Percentiles rank a stretch among this genome's conserved stretches.
These are phyloP conservation scores for Pristionchus mayeri DNA, from an alignment of 2,888 invertebrate genomes.

Conservation along the genomic window DNA sequence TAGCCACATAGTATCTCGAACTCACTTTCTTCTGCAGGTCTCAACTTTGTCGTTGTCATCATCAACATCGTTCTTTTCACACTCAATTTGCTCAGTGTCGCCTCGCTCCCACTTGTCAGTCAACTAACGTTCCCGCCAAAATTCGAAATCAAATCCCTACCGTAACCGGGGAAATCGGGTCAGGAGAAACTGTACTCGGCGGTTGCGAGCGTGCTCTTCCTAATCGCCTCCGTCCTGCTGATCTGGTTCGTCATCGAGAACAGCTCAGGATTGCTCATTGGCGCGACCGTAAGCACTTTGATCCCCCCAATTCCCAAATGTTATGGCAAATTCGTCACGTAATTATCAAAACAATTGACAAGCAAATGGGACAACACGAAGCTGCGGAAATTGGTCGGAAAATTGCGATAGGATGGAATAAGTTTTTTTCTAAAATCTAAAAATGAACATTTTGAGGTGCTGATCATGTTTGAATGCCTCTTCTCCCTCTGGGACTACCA, in stretches of 20 bases:
- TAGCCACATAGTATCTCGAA: too few species aligned
- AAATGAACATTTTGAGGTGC: too few species aligned
- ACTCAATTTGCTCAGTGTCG: conserved; percentile 60
- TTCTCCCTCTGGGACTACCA: too few species aligned
- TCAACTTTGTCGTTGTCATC: conserved; percentile 47
- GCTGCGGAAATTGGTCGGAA: too few species aligned
- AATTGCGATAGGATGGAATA: too few species aligned
- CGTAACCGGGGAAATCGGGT: not conserved
- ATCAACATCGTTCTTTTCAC: conserved; percentile 49
- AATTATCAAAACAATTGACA: too few species aligned
- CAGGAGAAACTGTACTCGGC: conserved; percentile 38
- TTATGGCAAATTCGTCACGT: too few species aligned
- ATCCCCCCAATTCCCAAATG: too few species aligned
- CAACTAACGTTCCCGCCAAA: not conserved
- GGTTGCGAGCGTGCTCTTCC: conserved; percentile 38
- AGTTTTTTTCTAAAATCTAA: too few species aligned
- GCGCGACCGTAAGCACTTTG: conserved; percentile 51
- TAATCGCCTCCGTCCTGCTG: conserved; percentile 39
- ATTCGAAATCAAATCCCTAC: not conserved
- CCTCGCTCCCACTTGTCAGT: conserved; percentile 66
- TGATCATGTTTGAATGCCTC: too few species aligned
- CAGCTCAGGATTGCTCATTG: conserved; percentile 58
- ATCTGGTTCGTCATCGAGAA: conserved; percentile 20
- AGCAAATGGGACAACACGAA: too few species aligned
- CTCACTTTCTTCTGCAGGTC: too few species aligned